Evolutionary conservation across 2,113 vertebrate species (phyloP).

Genomic region (Lepus timidus): DNA sequence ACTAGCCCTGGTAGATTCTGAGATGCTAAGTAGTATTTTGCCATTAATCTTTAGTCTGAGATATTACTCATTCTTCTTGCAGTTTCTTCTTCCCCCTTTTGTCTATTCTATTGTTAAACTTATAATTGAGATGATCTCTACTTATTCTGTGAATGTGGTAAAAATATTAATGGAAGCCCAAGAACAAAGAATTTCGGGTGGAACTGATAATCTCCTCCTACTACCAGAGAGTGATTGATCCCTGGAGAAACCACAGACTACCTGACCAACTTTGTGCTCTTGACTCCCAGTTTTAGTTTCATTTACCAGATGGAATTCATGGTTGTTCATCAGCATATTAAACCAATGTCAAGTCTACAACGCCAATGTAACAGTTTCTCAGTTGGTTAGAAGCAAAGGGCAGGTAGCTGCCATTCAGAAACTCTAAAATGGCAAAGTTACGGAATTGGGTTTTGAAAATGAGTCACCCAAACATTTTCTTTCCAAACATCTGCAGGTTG

Average conservation of each 20-base stretch:
- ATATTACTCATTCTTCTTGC: background rate
- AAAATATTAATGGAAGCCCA: background rate
- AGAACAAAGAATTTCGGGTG: background rate
- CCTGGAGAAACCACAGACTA: background rate
- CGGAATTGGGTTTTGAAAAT: constrained; percentile 81
- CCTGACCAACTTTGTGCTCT: background rate
- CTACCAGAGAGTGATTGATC: background rate
- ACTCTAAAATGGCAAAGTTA: constrained; percentile 74
- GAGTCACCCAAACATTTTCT: constrained; percentile 85
- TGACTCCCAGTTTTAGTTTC: background rate
- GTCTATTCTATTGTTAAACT: background rate
- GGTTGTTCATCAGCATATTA: background rate
- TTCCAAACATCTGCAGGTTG: constrained; percentile 90
- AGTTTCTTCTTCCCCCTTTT: background rate
- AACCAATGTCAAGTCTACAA: background rate
- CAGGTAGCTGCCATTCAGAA: constrained; percentile 79
- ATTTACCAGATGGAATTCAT: background rate
- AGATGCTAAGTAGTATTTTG: background rate
- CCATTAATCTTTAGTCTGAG: background rate
- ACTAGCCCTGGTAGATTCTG: background rate
- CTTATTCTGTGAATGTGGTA: background rate
- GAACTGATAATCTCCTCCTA: background rate
- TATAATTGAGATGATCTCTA: background rate
- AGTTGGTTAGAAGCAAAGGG: background rate
- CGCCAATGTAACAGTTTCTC: background rate